Base-by-base conservation (phyloP, 1,140 invertebrate species). In the Polyergus mexicanus region DNA sequence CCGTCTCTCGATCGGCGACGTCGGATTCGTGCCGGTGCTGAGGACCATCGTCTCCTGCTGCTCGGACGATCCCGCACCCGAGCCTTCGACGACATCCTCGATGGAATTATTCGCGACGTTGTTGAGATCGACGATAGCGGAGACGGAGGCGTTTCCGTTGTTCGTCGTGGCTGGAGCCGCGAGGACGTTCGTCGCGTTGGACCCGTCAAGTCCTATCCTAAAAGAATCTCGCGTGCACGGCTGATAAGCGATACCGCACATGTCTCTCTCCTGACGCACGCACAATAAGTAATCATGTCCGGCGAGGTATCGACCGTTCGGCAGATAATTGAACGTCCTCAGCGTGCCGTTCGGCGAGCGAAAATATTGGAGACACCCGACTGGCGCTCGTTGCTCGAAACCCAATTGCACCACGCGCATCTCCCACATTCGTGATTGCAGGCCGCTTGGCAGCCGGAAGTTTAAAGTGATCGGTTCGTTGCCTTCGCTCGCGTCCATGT, bases 211-310 rank as follows among this genome's bases (percentile, higher is more conserved):
- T 0, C 97, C 97, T 80, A 98, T 97, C 56, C 97, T 95, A 92
- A 98, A 98, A 2, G 97, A 97, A 88, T 97, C 96, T 56, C 95
- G 94, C 88, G 97, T 96, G 81, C 97, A 98, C 0, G 97, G 97
- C 81, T 96, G 95, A 92, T 98, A 98, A 1, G 96, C 95, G n/a
- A 98, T 96, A 11, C 97, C 97, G 90, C 97, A 98, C 96, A 96
- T 97, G 0, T 96, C 96, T 13, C 93, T 91, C 89, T 97, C 97
- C 88, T 97, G 96, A 16, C 97, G 94, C 60, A 98, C 95, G 90
- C 97, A 98, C n/a, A 97, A 96, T 60, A 96, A 95, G 93, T 98
- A 98, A 91, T 98, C 96, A 88, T 98, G 97, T 86, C 96, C 95
- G 0, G 98, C 97, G n/a, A 98, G 93, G 88, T 97, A 97, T 3